Conservation (phyloP, 30 jellyfish, hydroid and myxozoan species). For the Aurelia aurita complex sp. Pacific region DNA sequence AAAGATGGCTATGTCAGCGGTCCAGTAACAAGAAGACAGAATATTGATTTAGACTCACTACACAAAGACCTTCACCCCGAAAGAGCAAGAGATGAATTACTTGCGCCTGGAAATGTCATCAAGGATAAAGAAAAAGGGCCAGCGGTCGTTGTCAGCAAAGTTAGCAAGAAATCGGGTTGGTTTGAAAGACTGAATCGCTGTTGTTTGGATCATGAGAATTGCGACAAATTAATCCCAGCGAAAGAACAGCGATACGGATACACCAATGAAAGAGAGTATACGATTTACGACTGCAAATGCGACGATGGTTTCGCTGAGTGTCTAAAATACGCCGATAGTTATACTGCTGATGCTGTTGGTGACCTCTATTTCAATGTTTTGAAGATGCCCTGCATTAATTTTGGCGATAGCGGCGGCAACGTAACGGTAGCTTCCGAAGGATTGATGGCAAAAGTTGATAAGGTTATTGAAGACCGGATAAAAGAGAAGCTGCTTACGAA, state of each 20-base stretch:
- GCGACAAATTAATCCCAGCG: constrained; percentile 90
- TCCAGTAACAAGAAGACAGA: constrained; percentile 12
- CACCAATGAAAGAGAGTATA: constrained; percentile 78
- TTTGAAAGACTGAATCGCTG: constrained; percentile 66
- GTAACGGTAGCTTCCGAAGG: neutral
- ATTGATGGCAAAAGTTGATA: constrained; percentile 22
- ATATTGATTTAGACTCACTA: constrained; percentile 40
- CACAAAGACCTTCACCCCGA: constrained; percentile 62
- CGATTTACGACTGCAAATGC: constrained; percentile 91
- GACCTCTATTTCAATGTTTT: constrained; percentile 87
- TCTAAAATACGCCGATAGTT: constrained; percentile 79
- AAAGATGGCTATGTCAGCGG: constrained; percentile 23
- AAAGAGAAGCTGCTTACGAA: constrained; percentile 17
- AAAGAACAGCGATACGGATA: constrained; percentile 70
- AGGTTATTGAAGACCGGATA: constrained; percentile 13
- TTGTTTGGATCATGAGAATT: constrained; percentile 83
- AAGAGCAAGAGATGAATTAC: constrained; percentile 23
- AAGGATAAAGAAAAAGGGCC: constrained; percentile 37
- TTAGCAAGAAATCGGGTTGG: constrained; percentile 43
- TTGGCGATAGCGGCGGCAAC: constrained; percentile 36
- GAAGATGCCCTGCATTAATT: constrained; percentile 89
- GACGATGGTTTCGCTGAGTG: constrained; percentile 90
- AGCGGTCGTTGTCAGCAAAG: constrained; percentile 52
- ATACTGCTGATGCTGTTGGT: constrained; percentile 96
- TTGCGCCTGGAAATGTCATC: neutral